A percentile compares a stretch with the other conserved stretches of the same genome.
These are phyloP conservation scores for Ochotona princeps DNA, from an alignment of 2,113 vertebrate species.

Conservation along the genomic window DNA sequence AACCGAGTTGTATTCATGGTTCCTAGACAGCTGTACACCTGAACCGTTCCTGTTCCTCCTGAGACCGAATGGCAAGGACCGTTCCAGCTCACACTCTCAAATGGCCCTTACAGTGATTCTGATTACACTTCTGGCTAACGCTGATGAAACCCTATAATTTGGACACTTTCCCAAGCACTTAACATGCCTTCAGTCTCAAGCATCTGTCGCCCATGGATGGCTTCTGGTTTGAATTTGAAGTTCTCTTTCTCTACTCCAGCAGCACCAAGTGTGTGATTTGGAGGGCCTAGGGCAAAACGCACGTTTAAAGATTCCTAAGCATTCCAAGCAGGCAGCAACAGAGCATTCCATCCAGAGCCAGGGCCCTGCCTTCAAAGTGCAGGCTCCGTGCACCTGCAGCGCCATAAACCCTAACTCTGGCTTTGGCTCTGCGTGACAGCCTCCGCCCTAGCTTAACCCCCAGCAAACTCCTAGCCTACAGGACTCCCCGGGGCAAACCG, in stretches of 20 bases:
- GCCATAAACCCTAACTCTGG: background rate
- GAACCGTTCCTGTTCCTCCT: background rate
- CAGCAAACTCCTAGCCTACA: background rate
- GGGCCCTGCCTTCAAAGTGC: background rate
- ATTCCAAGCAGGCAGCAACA: background rate
- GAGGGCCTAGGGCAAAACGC: background rate
- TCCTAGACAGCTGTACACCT: background rate
- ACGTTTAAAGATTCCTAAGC: background rate
- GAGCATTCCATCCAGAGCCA: background rate
- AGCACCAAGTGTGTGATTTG: background rate
- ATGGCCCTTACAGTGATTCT: background rate
- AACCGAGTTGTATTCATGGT: background rate
- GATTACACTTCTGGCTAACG: background rate
- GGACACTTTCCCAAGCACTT: background rate
- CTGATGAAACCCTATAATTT: background rate
- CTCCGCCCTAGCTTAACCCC: background rate
- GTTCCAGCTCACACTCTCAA: background rate
- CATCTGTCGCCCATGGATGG: background rate
- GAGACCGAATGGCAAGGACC: background rate
- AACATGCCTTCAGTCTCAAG: background rate
- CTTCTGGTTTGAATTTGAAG: background rate
- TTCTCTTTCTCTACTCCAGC: background rate
- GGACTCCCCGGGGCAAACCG: background rate
- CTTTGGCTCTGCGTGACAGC: too few species aligned
- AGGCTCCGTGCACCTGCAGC: background rate